Percentiles rank a stretch among this genome's conserved stretches.
Evolutionary conservation across 2,797 vertebrate genomes (phyloP).

Genomic region (Vireo griseus): DNA sequence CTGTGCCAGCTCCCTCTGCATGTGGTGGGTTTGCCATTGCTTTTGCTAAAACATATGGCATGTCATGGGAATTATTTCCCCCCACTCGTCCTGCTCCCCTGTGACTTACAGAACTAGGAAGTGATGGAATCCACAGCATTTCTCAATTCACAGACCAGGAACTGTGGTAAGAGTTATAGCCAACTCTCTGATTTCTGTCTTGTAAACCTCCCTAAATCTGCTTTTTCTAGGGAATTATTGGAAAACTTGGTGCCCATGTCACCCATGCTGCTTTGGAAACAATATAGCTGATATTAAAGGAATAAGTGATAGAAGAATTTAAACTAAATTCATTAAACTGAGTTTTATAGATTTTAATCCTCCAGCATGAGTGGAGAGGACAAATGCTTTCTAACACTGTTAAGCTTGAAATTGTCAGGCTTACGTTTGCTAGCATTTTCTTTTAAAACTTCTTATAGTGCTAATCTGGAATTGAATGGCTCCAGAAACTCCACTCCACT

Average conservation of each 20-base stretch:
- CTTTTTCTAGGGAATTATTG: not conserved
- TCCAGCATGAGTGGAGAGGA: not conserved
- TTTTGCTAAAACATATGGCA: not conserved
- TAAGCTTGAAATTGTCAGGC: not conserved
- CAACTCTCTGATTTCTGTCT: not conserved
- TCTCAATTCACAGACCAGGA: not conserved
- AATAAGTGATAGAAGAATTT: not conserved
- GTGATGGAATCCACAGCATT: not conserved
- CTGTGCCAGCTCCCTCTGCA: accelerated
- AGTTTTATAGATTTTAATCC: not conserved
- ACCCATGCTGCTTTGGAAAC: not conserved
- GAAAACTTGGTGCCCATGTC: not conserved
- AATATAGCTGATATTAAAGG: not conserved
- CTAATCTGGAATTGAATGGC: not conserved
- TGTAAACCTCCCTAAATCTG: not conserved
- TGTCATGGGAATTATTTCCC: not conserved
- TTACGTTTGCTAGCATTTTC: not conserved
- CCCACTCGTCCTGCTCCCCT: not conserved
- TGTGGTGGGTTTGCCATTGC: not conserved
- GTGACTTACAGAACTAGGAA: not conserved
- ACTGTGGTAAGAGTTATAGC: not conserved
- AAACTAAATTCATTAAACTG: not conserved
- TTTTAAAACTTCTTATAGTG: not conserved
- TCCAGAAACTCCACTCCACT: not conserved
- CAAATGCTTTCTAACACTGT: not conserved